Evolutionary conservation across 2,113 vertebrate species (phyloP).

Genomic region (Lampris megalopsis): DNA sequence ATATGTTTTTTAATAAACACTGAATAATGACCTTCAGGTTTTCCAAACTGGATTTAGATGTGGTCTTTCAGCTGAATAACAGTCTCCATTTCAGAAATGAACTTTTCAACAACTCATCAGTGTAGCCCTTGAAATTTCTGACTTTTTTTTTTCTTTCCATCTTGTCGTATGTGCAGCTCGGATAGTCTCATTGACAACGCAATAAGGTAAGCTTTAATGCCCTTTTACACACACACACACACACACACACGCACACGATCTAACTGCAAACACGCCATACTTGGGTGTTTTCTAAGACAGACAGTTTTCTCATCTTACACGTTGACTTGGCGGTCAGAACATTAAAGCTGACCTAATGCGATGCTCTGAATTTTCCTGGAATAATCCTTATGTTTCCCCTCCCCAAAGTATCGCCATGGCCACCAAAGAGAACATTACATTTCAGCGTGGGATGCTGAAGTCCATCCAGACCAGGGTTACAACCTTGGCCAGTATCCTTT

Average conservation of each 20-base stretch:
- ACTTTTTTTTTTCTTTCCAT: not conserved
- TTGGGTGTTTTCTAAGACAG: slow-evolving; percentile 21
- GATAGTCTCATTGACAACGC: slow-evolving; percentile 65
- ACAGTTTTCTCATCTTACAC: not conserved
- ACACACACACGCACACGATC: slow-evolving; percentile 27
- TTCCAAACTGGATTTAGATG: too few species aligned
- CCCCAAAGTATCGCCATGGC: slow-evolving; percentile 94
- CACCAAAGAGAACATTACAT: slow-evolving; percentile 98
- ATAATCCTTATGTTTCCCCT: slow-evolving; percentile 33
- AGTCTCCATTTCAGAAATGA: not conserved
- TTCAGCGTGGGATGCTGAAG: slow-evolving; percentile 93
- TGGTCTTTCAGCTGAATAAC: too few species aligned
- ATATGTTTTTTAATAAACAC: too few species aligned
- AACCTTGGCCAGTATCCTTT: slow-evolving; percentile 99
- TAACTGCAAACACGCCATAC: slow-evolving; percentile 15
- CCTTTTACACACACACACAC: not conserved
- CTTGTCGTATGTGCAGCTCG: slow-evolving; percentile 59
- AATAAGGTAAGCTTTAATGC: slow-evolving; percentile 68
- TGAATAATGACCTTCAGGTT: too few species aligned
- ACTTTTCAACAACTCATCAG: not conserved
- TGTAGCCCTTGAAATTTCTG: slow-evolving; percentile 2
- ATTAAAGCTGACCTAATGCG: slow-evolving; percentile 22
- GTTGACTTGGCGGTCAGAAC: slow-evolving; percentile 28
- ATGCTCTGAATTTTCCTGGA: slow-evolving; percentile 1
- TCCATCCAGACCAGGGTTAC: slow-evolving; percentile 97